A percentile compares a stretch with the other conserved stretches of the same genome.
Evolutionary conservation across 2,113 vertebrate genomes (phyloP).

Genomic region (Monarcha castaneiventris): DNA sequence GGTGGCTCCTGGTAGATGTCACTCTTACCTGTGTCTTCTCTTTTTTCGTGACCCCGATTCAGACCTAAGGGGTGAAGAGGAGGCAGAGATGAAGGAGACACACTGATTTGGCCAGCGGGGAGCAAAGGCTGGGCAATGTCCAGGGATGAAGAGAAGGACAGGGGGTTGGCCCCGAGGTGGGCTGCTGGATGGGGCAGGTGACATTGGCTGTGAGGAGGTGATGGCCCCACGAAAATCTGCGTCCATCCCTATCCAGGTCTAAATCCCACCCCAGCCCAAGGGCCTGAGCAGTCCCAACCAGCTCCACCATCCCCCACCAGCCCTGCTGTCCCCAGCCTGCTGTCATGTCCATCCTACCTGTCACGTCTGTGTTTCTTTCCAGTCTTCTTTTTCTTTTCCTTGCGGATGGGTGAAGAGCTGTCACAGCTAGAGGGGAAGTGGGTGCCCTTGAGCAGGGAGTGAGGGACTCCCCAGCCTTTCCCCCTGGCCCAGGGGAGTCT

Average conservation of each 20-base stretch:
- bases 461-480: background rate
- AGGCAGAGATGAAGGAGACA: background rate
- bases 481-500: background rate
- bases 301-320: background rate
- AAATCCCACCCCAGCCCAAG: background rate
- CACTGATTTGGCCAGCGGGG: fast-evolving
- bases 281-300: background rate
- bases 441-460: background rate
- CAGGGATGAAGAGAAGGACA: background rate
- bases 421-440: constrained; percentile 78
- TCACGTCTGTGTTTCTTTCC: constrained; percentile 93
- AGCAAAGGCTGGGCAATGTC: background rate
- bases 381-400: constrained; percentile 91
- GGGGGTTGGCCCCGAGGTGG: background rate
- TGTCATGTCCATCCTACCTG: constrained; percentile 70
- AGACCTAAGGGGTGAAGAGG: constrained; percentile 77
- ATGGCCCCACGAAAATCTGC: background rate
- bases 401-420: constrained; percentile 88
- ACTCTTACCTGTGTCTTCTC: constrained; percentile 89
- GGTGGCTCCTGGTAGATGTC: background rate
- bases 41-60: constrained; percentile 90
- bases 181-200: too few relatives aligned
- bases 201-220: background rate
- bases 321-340: background rate
- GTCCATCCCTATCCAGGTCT: background rate